Evolutionary conservation across 2,113 vertebrate species (phyloP), one percentile per base, ranked within the genome.

Genomic region (Rhinoderma darwinii): DNA sequence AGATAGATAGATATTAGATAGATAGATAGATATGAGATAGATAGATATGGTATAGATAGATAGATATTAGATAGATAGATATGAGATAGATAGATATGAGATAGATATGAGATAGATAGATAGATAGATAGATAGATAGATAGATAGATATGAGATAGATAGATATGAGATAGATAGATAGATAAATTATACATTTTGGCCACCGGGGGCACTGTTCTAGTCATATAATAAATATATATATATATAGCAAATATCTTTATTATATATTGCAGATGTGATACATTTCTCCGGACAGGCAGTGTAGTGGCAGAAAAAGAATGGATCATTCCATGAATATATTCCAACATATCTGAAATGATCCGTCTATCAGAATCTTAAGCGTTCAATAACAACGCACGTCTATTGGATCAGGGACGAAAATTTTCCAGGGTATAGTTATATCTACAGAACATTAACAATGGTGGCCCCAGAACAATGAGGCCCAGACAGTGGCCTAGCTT

Each of bases 21-120:
- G 56, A 61, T 61, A 61, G 56, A 61, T 61, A 61, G 56, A 61
- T 61, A 61, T n/a, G n/a, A n/a, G n/a, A n/a, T n/a, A n/a, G n/a
- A n/a, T n/a, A n/a, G n/a, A n/a, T n/a, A n/a, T n/a, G n/a, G n/a
- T n/a, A n/a, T n/a, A n/a, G n/a, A n/a, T n/a, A n/a, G n/a, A n/a
- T n/a, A n/a, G n/a, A n/a, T n/a, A n/a, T n/a, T n/a, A n/a, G n/a
- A n/a, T n/a, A n/a, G n/a, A n/a, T n/a, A n/a, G 56, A 61, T 61
- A 61, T n/a, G n/a, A n/a, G 56, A 61, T 61, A 61, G 56, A 61
- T 61, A 27, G 51, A 54, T 54, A 20, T n/a, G n/a, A n/a, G 51
- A 59, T 59, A n/a, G 56, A 25, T 59, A 10, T n/a, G n/a, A n/a
- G n/a, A n/a, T n/a, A n/a, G 56, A 61, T 61, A 27, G 56, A 61